Percentiles rank a stretch among this genome's conserved stretches.
Conservation (phyloP, 2,888 invertebrate species). For the Hirudinaria manillensis region DNA sequence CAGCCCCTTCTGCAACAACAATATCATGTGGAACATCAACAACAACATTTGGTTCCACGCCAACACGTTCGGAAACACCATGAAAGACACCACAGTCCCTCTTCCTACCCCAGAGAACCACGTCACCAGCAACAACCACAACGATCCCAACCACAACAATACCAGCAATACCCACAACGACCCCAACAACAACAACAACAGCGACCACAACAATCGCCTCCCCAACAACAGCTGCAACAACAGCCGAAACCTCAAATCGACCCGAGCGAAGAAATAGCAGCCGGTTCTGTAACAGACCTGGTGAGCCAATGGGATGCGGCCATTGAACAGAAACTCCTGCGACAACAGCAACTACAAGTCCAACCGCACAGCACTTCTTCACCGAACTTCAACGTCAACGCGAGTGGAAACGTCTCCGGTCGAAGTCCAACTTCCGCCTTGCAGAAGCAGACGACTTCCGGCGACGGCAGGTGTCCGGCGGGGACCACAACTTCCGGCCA, state of each 20-base stretch:
- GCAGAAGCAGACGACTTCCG: conserved; percentile 3
- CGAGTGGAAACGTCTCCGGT: not conserved
- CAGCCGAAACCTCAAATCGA: not conserved
- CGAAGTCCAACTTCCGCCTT: not conserved
- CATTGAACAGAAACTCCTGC: conserved; percentile 11
- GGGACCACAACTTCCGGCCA: conserved; percentile 5
- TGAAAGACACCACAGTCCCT: too few relatives aligned
- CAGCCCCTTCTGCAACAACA: not conserved
- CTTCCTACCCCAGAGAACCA: not conserved
- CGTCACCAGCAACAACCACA: conserved; percentile 6
- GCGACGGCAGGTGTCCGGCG: conserved; percentile 1
- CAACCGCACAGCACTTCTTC: not conserved
- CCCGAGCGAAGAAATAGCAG: not conserved
- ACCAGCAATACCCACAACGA: not conserved
- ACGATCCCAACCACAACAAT: not conserved
- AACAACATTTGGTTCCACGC: not conserved
- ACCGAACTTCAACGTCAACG: conserved; percentile 7
- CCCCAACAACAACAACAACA: not conserved
- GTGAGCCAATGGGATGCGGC: conserved; percentile 18
- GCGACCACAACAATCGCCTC: not conserved
- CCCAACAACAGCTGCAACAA: not conserved
- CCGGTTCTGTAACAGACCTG: conserved; percentile 1
- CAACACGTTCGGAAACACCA: too few relatives aligned
- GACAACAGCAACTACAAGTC: not conserved
- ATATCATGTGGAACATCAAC: not conserved